phyloP scores from a whole-genome alignment of 1,140 invertebrate species.

The Scaptomyza hsui region DNA sequence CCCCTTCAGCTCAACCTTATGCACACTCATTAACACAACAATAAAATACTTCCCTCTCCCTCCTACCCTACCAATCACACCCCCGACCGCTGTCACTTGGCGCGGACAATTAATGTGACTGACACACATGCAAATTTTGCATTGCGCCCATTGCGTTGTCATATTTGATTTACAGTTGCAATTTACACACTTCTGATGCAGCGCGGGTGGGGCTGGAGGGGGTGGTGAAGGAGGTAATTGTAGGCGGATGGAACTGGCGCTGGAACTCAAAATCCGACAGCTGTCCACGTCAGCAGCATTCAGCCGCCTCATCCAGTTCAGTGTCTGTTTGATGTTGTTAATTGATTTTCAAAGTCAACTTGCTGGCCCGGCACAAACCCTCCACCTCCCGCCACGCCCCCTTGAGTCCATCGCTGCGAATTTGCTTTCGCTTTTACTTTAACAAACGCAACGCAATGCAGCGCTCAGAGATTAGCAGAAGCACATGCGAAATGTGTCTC shows the following conservation, averaged over 20 bases:
- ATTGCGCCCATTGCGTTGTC: slow-evolving; percentile 70
- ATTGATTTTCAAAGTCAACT: slow-evolving; percentile 84
- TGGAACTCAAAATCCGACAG: slow-evolving; percentile 50
- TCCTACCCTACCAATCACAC: neutral
- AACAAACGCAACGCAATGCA: slow-evolving; percentile 13
- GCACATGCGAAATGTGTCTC: slow-evolving; percentile 73
- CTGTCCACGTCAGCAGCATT: slow-evolving; percentile 71
- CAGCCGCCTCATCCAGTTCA: slow-evolving; percentile 4
- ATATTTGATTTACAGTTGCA: slow-evolving; percentile 84
- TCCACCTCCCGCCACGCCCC: neutral
- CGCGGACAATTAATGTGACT: slow-evolving; percentile 79
- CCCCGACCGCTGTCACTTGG: slow-evolving; percentile 8
- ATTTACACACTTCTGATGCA: slow-evolving; percentile 72
- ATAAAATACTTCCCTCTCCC: slow-evolving; percentile 62
- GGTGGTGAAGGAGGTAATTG: slow-evolving; percentile 4
- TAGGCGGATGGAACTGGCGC: slow-evolving; percentile 10
- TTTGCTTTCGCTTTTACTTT: slow-evolving; percentile 60
- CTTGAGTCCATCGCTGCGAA: neutral
- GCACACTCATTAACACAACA: slow-evolving; percentile 81
- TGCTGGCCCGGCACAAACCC: slow-evolving; percentile 28
- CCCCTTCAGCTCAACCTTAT: slow-evolving; percentile 34
- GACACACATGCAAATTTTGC: slow-evolving; percentile 81
- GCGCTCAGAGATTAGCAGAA: slow-evolving; percentile 74
- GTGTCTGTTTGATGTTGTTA: slow-evolving; percentile 84
- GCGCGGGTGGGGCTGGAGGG: neutral